Evolutionary conservation across 2,797 vertebrate genomes (phyloP), one percentile per base, ranked within the genome.

Genomic region (Falco biarmicus): DNA sequence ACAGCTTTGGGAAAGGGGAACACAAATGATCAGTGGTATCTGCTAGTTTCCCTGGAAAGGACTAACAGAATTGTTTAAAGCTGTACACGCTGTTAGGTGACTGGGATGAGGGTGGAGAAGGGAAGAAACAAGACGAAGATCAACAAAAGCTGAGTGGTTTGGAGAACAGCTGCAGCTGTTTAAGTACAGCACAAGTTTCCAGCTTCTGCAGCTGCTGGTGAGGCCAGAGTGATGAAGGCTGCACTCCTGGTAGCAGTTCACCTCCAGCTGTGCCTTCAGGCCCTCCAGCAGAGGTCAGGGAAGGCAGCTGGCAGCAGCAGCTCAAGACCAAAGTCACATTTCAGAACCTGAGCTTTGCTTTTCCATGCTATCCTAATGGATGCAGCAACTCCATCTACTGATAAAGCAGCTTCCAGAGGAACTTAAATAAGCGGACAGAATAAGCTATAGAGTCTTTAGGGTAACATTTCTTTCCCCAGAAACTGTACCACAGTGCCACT

Each of bases 231-330:
- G 26, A 66, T 60, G 48, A 64, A 74, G 51, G 28, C 0, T 68
- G 84, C 53, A 41, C 17, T 76, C n/a, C 25, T 41, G 70, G 47
- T 41, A 84, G 75, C 51, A 24, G 69, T 41, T 75, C n/a, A 19
- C 20, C 70, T 64, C 73, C 90, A 93, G 69, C 69, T 86, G 57
- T 75, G 83, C 37, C 61, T 88, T 84, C 51, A 68, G 37, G 60
- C 50, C 56, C 70, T 92, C 94, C 84, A 93, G 89, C 81, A 94
- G 92, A 90, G 89, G 95, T 91, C 91, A 77, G 75, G 82, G 81
- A 92, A 89, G 65, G n/a, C 73, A 84, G 69, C 45, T 89, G 61
- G 61, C 37, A 89, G n/a, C 70, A 87, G 59, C 41, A 57, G 48
- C 41, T 84, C 60, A 51, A 47, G 29, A 50, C 8, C 41, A 80